Percentiles rank a stretch among this genome's conserved stretches.
phyloP scores from a whole-genome alignment of 2,888 invertebrate genomes.

The Carabus problematicus region DNA sequence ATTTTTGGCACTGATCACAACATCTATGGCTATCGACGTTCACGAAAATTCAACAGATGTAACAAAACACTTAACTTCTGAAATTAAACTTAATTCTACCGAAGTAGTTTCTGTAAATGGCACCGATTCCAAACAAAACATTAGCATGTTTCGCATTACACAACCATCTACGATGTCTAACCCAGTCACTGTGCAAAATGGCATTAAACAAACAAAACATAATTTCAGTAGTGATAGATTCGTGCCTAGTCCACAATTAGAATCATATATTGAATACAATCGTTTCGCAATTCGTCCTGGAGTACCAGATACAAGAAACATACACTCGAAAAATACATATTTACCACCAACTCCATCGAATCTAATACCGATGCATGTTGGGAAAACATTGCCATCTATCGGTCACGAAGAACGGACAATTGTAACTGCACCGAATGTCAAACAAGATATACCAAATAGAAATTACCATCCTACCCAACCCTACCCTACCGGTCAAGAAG shows the following conservation, averaged over 20 bases:
- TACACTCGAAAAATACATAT: slow-evolving; percentile 6
- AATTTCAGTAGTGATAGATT: slow-evolving; percentile 51
- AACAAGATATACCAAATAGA: too few species aligned
- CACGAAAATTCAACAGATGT: slow-evolving; percentile 7
- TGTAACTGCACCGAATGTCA: too few species aligned
- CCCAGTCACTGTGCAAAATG: not conserved
- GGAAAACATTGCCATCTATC: too few species aligned
- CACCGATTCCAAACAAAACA: slow-evolving; percentile 15
- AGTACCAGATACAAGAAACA: slow-evolving; percentile 52
- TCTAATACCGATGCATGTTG: too few species aligned
- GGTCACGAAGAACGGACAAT: slow-evolving; percentile 7
- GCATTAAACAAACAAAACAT: slow-evolving; percentile 9
- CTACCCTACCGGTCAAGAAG: too few species aligned
- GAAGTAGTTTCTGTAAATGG: slow-evolving; percentile 21
- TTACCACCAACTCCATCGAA: not conserved
- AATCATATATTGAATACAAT: slow-evolving; percentile 60
- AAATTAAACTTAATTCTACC: slow-evolving; percentile 12
- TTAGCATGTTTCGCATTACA: slow-evolving; percentile 25
- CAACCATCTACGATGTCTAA: slow-evolving; percentile 28
- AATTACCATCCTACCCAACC: too few species aligned
- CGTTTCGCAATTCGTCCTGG: slow-evolving; percentile 56
- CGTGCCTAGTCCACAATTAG: slow-evolving; percentile 63
- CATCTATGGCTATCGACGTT: not conserved
- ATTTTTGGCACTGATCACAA: not conserved
- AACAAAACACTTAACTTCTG: not conserved